phyloP scores from a whole-genome alignment of 2,888 invertebrate species.

The Dicycla oo region DNA sequence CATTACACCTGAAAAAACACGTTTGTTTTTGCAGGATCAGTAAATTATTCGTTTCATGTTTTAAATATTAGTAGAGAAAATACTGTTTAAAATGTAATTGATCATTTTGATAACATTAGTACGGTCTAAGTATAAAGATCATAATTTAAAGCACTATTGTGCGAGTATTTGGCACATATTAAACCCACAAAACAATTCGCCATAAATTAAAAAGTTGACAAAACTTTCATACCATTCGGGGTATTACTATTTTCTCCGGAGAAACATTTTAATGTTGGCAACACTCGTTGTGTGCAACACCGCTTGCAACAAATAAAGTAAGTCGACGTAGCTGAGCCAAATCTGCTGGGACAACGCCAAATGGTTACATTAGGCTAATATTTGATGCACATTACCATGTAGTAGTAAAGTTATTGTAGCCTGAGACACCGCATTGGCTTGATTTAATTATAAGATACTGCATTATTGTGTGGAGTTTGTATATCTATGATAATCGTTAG shows the following conservation, averaged over 20 bases:
- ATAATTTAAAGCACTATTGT: not conserved
- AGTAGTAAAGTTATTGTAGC: conserved; percentile 30
- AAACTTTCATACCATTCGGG: conserved; percentile 35
- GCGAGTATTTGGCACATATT: conserved; percentile 26
- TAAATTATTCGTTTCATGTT: not conserved
- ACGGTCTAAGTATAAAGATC: too few relatives aligned
- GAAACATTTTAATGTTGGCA: conserved; percentile 56
- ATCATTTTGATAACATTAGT: too few relatives aligned
- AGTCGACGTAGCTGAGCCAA: conserved; percentile 69
- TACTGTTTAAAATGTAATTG: not conserved
- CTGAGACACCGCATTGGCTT: conserved; percentile 39
- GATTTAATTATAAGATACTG: conserved; percentile 36
- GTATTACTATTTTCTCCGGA: conserved; percentile 51
- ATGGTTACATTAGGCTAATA: conserved; percentile 79
- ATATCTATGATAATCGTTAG: not conserved
- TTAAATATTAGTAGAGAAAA: too few relatives aligned
- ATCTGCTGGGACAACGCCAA: conserved; percentile 76
- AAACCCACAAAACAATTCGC: conserved; percentile 27
- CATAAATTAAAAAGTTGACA: conserved; percentile 46
- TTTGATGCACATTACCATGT: conserved; percentile 72
- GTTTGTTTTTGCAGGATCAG: not conserved
- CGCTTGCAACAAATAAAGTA: conserved; percentile 66
- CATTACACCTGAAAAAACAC: not conserved
- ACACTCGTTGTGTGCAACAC: conserved; percentile 52
- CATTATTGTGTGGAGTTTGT: not conserved